A percentile compares a stretch with the other conserved stretches of the same genome.
Evolutionary conservation across 2,797 vertebrate species (phyloP).

Genomic region (Aeoliscus strigatus): DNA sequence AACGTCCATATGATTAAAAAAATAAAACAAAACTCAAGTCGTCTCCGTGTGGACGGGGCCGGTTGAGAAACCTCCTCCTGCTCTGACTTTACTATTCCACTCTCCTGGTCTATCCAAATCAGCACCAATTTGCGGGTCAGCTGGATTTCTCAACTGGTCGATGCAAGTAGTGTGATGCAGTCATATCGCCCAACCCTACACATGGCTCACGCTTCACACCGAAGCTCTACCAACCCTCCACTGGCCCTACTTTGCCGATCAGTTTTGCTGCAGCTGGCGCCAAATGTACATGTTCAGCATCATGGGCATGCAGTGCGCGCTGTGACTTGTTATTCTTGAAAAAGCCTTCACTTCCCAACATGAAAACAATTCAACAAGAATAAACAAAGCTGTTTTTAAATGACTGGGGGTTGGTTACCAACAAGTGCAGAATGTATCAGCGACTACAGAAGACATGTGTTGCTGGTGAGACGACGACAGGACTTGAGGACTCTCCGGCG

Average conservation of each 20-base stretch:
- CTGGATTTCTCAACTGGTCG: no score
- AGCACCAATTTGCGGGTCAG: no score
- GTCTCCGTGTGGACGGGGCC: no score
- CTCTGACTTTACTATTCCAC: no score
- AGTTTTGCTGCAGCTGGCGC: constrained; percentile 86
- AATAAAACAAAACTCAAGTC: no score
- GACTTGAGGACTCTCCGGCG: constrained; percentile 31
- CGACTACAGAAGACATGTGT: constrained; percentile 28
- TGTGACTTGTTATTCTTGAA: constrained; percentile 56
- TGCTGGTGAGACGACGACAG: constrained; percentile 34
- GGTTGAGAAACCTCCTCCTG: no score
- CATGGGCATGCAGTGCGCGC: constrained; percentile 71
- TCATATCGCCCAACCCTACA: neutral
- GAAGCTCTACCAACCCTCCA: constrained; percentile 5
- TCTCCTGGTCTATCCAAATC: no score
- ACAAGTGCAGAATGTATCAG: constrained; percentile 44
- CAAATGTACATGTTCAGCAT: constrained; percentile 63
- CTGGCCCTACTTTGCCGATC: constrained; percentile 34
- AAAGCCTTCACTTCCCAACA: constrained; percentile 55
- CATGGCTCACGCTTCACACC: constrained; percentile 2
- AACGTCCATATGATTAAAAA: no score
- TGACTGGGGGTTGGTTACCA: constrained; percentile 33
- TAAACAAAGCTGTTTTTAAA: constrained; percentile 25
- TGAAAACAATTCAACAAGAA: constrained; percentile 48
- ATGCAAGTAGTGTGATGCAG: no score